These are phyloP conservation scores for Pipistrellus nathusii DNA, from an alignment of 2,797 vertebrate genomes.

Conservation along the genomic window DNA sequence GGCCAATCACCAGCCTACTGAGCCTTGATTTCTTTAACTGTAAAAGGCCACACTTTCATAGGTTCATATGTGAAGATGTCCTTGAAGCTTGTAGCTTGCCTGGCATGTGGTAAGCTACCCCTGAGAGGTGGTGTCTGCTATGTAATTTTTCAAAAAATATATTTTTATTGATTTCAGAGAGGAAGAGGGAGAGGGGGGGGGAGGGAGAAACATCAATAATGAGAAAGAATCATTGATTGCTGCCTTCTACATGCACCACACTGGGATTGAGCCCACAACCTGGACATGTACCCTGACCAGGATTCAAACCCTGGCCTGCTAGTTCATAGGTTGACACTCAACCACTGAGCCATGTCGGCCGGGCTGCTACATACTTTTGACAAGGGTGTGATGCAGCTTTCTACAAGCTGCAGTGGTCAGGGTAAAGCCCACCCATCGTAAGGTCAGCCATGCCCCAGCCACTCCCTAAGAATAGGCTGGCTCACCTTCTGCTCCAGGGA, in stretches of 20 bases:
- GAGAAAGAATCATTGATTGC: too few relatives aligned
- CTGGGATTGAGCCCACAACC: too few relatives aligned
- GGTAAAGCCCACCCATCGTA: background rate
- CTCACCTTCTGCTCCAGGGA: background rate
- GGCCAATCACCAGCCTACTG: background rate
- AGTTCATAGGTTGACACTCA: too few relatives aligned
- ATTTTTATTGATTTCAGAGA: too few relatives aligned
- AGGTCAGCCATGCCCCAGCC: background rate
- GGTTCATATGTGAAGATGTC: background rate
- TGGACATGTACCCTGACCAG: too few relatives aligned
- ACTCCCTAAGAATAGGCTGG: background rate
- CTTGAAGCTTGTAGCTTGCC: background rate
- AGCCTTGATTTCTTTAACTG: background rate
- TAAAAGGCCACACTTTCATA: background rate
- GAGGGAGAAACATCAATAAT: too few relatives aligned
- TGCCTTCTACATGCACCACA: too few relatives aligned
- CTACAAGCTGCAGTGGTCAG: background rate
- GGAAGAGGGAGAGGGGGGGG: too few relatives aligned
- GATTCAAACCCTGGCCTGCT: too few relatives aligned
- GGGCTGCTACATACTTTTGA: background rate
- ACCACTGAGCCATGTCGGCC: too few relatives aligned
- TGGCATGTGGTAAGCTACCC: background rate
- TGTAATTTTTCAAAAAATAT: background rate
- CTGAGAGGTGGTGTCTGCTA: background rate
- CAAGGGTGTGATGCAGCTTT: background rate